Conservation (phyloP, 2,797 vertebrate species). For the Acanthiza pusilla region DNA sequence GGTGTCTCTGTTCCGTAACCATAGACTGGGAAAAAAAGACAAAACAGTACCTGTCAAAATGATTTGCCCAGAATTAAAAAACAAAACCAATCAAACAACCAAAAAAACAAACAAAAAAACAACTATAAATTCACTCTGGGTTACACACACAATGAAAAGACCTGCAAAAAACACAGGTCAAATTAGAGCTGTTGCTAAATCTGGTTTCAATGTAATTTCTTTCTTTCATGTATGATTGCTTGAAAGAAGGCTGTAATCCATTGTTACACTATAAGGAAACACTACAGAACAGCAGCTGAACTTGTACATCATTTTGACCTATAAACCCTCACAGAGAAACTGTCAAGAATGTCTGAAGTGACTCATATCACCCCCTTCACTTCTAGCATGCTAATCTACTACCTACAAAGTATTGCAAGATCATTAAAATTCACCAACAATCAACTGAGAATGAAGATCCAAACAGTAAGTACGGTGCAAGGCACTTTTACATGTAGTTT, state of each 20-base stretch:
- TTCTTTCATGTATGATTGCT: not conserved
- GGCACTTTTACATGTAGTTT: not conserved
- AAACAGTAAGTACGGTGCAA: constrained; percentile 80
- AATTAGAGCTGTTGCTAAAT: not conserved
- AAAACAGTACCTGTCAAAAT: not conserved
- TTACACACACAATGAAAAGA: not conserved
- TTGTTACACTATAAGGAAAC: not conserved
- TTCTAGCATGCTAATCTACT: constrained; percentile 95
- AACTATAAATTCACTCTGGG: not conserved
- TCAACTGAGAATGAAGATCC: constrained; percentile 93
- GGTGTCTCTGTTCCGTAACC: not conserved
- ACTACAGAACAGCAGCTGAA: not conserved
- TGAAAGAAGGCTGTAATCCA: not conserved
- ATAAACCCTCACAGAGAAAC: not conserved
- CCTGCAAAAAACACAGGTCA: not conserved
- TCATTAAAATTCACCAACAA: constrained; percentile 97
- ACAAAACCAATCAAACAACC: too few species aligned
- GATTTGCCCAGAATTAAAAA: not conserved
- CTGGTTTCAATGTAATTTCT: not conserved
- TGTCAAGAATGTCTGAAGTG: not conserved
- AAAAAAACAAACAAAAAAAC: not conserved
- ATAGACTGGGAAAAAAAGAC: not conserved
- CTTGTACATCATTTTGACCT: not conserved
- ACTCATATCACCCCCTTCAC: constrained; percentile 32
- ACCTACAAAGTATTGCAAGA: constrained; percentile 94